Evolutionary conservation across 2,113 vertebrate genomes (phyloP).

Genomic region (Anser brachyrhynchus): DNA sequence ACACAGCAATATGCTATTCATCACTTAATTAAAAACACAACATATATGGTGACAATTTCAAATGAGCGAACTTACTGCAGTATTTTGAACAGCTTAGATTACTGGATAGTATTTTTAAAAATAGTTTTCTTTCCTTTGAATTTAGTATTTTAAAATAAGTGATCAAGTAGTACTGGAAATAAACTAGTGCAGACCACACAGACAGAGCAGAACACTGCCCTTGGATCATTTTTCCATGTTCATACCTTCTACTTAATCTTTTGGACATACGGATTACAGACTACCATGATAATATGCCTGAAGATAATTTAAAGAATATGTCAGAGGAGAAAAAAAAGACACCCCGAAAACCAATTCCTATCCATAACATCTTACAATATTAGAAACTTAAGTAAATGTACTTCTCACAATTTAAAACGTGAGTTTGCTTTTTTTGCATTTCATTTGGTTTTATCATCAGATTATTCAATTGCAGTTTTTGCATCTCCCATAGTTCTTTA

Average conservation of each 20-base stretch:
- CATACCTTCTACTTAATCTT: neutral
- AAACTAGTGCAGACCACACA: too few species aligned
- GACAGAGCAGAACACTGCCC: too few species aligned
- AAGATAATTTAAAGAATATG: neutral
- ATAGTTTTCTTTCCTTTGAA: neutral
- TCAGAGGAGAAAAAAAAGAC: neutral
- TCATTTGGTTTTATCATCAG: neutral
- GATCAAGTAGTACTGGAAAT: neutral
- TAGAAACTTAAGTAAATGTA: neutral
- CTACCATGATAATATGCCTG: neutral
- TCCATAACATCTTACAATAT: neutral
- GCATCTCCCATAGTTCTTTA: neutral
- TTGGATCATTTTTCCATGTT: neutral
- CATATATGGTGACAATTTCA: neutral
- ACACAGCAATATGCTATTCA: neutral
- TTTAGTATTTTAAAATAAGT: neutral
- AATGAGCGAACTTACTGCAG: neutral
- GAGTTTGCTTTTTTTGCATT: neutral
- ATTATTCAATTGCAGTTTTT: neutral
- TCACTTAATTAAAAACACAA: neutral
- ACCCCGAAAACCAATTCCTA: neutral
- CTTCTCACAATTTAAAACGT: neutral
- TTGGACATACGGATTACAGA: neutral
- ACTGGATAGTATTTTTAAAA: neutral
- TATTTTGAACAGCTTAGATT: neutral